phyloP scores from a whole-genome alignment of 2,888 invertebrate genomes.

The Idaea biselata region DNA sequence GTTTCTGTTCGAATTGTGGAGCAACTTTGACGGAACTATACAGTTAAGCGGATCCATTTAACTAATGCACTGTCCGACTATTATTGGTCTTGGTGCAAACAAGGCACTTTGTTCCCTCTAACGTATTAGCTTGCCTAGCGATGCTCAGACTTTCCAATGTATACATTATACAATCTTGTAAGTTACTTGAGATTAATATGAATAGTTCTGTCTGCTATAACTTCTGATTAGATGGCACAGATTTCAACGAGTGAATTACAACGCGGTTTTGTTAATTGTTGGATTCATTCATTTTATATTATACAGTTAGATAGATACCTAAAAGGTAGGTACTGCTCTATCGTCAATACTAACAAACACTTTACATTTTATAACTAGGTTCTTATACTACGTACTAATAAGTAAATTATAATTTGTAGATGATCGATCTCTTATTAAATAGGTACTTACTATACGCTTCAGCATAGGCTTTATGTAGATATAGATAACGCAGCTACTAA shows the following conservation, averaged over 20 bases:
- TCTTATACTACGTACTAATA: too few relatives aligned
- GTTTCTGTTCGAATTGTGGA: constrained; percentile 68
- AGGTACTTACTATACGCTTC: too few relatives aligned
- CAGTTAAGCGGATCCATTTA: constrained; percentile 72
- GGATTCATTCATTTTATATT: constrained; percentile 3
- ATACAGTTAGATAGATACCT: too few relatives aligned
- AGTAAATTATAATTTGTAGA: too few relatives aligned
- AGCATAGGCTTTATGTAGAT: too few relatives aligned
- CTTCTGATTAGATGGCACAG: constrained; percentile 4
- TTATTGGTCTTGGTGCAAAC: constrained; percentile 75
- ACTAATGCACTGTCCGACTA: constrained; percentile 77
- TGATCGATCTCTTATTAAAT: too few relatives aligned
- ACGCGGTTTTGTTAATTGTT: background rate
- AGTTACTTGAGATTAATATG: constrained; percentile 20
- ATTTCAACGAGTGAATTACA: background rate
- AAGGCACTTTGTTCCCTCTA: constrained; percentile 69
- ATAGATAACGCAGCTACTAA: too few relatives aligned
- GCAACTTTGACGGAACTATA: constrained; percentile 65
- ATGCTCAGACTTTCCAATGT: constrained; percentile 29
- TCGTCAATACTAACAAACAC: too few relatives aligned
- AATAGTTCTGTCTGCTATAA: constrained; percentile 10
- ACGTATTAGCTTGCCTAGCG: constrained; percentile 58
- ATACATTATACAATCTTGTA: constrained; percentile 35
- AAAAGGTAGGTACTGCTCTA: too few relatives aligned
- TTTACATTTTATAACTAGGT: too few relatives aligned